Percentiles rank a stretch among this genome's conserved stretches.
Conservation (phyloP, 2,797 vertebrate genomes). For the Tamandua tetradactyla region DNA sequence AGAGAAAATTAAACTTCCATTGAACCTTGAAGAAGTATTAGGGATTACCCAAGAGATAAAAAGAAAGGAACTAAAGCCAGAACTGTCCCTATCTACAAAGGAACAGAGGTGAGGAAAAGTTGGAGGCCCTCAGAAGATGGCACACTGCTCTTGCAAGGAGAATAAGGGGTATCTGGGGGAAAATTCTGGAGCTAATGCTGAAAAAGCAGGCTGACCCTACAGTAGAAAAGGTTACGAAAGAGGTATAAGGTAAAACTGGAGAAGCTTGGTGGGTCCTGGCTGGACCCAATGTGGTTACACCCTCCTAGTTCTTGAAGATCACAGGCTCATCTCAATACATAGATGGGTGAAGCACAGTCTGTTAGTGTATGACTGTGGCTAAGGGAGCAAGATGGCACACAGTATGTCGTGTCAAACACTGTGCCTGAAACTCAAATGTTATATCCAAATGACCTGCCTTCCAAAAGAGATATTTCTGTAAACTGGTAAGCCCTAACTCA, state of each 20-base stretch:
- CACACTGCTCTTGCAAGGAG: neutral
- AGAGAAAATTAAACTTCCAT: neutral
- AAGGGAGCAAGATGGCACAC: neutral
- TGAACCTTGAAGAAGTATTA: neutral
- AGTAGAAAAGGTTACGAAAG: neutral
- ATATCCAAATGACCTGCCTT: neutral
- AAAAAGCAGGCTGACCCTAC: no score
- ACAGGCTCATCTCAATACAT: no score
- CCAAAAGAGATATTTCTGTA: no score
- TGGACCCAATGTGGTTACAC: neutral
- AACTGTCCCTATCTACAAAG: neutral
- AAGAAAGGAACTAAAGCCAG: neutral
- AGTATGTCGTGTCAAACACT: no score
- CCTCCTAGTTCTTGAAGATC: neutral
- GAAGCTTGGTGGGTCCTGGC: neutral
- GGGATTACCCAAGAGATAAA: neutral
- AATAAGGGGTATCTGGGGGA: no score
- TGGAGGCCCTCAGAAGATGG: neutral
- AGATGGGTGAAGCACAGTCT: accelerated
- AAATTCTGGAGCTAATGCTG: neutral
- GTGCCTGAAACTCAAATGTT: neutral
- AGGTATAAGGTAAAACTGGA: neutral
- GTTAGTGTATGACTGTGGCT: no score
- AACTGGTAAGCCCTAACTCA: neutral
- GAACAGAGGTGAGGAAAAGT: neutral